A percentile compares a stretch with the other conserved stretches of the same genome.
These are phyloP conservation scores for Marasmarcha lunaedactyla DNA, from an alignment of 2,888 invertebrate genomes.

Conservation along the genomic window DNA sequence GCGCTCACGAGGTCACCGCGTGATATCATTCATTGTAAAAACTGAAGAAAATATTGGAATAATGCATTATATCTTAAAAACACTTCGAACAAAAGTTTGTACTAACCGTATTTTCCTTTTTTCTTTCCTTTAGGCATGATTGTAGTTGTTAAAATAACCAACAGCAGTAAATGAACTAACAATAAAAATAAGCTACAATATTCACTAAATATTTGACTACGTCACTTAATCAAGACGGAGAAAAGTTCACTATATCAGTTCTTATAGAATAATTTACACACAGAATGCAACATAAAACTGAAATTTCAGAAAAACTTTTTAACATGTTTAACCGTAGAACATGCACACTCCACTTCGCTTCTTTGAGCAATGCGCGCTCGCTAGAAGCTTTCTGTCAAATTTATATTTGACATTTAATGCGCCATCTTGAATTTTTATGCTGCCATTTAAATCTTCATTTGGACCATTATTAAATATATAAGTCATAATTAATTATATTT, in stretches of 20 bases:
- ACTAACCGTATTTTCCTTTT: slow-evolving; percentile 80
- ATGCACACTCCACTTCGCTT: slow-evolving; percentile 61
- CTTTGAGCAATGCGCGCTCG: slow-evolving; percentile 46
- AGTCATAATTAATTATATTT: too few relatives aligned
- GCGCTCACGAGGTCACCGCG: slow-evolving; percentile 61
- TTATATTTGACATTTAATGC: slow-evolving; percentile 10
- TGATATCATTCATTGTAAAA: slow-evolving; percentile 52
- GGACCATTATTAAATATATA: too few relatives aligned
- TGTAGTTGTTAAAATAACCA: slow-evolving; percentile 19
- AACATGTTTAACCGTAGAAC: slow-evolving; percentile 75
- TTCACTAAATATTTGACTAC: slow-evolving; percentile 61
- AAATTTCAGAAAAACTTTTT: slow-evolving; percentile 79
- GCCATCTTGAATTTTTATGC: slow-evolving; percentile 36
- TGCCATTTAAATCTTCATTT: slow-evolving; percentile 21
- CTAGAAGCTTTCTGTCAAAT: not conserved
- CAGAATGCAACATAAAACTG: slow-evolving; percentile 78
- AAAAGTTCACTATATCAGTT: slow-evolving; percentile 80
- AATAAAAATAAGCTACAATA: slow-evolving; percentile 61
- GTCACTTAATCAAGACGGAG: slow-evolving; percentile 81
- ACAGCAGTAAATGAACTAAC: slow-evolving; percentile 4
- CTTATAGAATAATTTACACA: slow-evolving; percentile 77
- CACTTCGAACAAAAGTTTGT: slow-evolving; percentile 7
- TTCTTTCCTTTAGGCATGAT: slow-evolving; percentile 84
- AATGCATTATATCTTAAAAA: slow-evolving; percentile 7
- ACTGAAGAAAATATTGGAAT: slow-evolving; percentile 21